These are phyloP conservation scores for Scartelaos histophorus DNA, from an alignment of 2,113 vertebrate species.

Conservation along the genomic window DNA sequence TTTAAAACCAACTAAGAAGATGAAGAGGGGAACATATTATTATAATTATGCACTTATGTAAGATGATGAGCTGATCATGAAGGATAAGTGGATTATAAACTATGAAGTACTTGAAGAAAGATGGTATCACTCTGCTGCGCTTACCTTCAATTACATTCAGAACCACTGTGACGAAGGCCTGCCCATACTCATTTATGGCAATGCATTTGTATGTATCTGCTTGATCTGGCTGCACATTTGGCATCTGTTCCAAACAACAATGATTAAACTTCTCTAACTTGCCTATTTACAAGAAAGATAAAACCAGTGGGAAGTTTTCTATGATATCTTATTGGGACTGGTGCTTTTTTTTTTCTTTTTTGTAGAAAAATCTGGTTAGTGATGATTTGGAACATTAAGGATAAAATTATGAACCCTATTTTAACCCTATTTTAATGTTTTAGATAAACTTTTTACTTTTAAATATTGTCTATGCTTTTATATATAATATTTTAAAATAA, in stretches of 20 bases:
- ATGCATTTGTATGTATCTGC: slow-evolving; percentile 83
- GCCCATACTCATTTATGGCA: slow-evolving; percentile 80
- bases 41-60: slow-evolving; percentile 4
- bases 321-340: no score
- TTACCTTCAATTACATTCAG: slow-evolving; percentile 86
- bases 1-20: slow-evolving; percentile 81
- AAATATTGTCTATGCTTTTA: no score
- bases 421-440: no score
- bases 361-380: no score
- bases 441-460: no score
- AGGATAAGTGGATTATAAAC: background rate
- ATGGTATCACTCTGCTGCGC: background rate
- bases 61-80: background rate
- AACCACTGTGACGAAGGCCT: slow-evolving; percentile 78
- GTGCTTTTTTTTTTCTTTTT: no score
- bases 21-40: slow-evolving; percentile 2
- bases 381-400: no score
- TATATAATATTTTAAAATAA: no score
- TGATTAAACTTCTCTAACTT: background rate
- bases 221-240: slow-evolving; percentile 76
- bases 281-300: no score
- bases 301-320: no score
- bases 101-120: background rate
- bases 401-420: no score
- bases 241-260: slow-evolving; percentile 75